Base-by-base conservation (phyloP, 2,888 invertebrate genomes). In the Pristionchus fissidentatus region DNA sequence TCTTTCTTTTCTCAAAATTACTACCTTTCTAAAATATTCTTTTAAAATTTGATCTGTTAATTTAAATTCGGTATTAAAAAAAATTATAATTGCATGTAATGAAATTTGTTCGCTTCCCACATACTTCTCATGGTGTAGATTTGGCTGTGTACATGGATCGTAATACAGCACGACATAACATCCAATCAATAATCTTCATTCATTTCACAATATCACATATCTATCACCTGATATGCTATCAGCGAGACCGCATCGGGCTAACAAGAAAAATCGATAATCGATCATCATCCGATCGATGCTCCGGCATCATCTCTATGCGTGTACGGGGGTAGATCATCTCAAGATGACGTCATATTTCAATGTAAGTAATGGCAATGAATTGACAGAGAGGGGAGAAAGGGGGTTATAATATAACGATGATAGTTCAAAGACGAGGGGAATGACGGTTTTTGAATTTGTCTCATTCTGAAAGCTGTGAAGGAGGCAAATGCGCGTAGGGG, bases 171-270 rank as follows among this genome's bases (percentile, higher is more conserved):
- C n/a, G n/a, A n/a, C n/a, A n/a, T n/a, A n/a, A n/a, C n/a, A n/a
- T n/a, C n/a, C n/a, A n/a, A n/a, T n/a, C n/a, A 10, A 43, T 43
- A 70, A 70, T 70, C 70, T 70, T 70, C 70, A 70, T 70, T 70
- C 38, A 26, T 13, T 43, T 70, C 41, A 41, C 41, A 43, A 70
- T 70, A 70, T 70, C 70, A 70, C 70, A 70, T 41, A 43, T 41
- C 41, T 22, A 10, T 3, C 70, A 70, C 70, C 70, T 70, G 70
- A 70, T 70, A 70, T 70, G 70, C 70, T 41, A 70, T 38, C 66
- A 35, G 70, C 43, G n/a, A n/a, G 70, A n/a, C 70, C 70, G 70
- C 43, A 70, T 35, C 15, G 1, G 32, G 35, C 38, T 41, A 70
- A n/a, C 4, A 70, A 22, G 43, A 66, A n/a, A 38, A 26, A 15